Base-by-base conservation (phyloP, 2,888 invertebrate species). In the Esperia sulphurella region DNA sequence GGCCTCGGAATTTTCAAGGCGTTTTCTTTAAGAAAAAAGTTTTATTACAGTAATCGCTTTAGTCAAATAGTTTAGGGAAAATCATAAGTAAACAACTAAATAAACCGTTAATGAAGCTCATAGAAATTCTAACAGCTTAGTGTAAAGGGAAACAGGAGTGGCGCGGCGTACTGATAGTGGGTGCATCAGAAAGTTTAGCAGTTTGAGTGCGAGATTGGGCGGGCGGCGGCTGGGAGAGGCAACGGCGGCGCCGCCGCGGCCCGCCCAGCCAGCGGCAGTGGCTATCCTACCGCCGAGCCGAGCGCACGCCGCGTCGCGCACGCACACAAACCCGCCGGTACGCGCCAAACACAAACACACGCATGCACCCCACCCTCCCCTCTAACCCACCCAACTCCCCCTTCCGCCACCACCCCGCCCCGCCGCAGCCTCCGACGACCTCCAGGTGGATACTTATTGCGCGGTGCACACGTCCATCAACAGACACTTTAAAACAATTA, bases 241-340 rank as follows among this genome's bases (percentile, higher is more conserved):
- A 71, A 77, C 63, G 74, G 78, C 63, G 74, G 78, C 75, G 71
- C 21, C 21, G 21, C 77, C 63, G 71, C 38, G 49, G 54, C 51
- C 53, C 52, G 38, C 38, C 58, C 55, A 21, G 21, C 21, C 21
- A 21, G 21, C 21, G 54, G 76, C 86, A 88, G 88, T 88, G 78
- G 71, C 74, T 68, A 72, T 68, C 68, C 82, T 82, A 75, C 82
- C 83, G 87, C 75, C 83, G 86, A 66, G 58, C 69, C 59, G 86
- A 85, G 87, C 86, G 87, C 85, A 86, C 88, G 85, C 72, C 79
- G 81, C 74, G 78, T 70, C 75, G 78, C 83, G 78, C 78, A 61
- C 77, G 71, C 75, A 71, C 67, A 67, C 71, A 76, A 76, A 78
- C 82, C 83, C 84, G 82, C 81, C 85, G 86, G 87, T 87, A 87